Evolutionary conservation across 2,888 invertebrate species (phyloP).

Genomic region (Lepas anatifera): DNA sequence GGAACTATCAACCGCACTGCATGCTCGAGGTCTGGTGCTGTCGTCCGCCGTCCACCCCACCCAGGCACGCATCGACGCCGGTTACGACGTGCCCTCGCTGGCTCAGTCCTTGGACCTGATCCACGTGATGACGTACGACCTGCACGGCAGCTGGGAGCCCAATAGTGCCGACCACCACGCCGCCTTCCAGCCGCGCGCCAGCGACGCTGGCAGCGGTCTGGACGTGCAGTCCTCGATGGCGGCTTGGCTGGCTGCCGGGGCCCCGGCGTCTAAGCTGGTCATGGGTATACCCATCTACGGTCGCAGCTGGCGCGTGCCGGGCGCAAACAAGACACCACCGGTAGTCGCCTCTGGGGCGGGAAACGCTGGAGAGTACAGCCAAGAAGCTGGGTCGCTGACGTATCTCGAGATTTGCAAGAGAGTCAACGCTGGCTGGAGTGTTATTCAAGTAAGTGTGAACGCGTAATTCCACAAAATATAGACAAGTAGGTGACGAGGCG

Average conservation of each 20-base stretch:
- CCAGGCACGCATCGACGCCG: not conserved
- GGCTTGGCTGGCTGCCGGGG: not conserved
- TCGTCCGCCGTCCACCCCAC: slow-evolving; percentile 13
- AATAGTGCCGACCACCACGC: slow-evolving; percentile 14
- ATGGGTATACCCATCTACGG: slow-evolving; percentile 16
- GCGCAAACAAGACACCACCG: not conserved
- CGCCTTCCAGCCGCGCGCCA: not conserved
- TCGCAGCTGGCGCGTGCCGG: not conserved
- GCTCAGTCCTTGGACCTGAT: slow-evolving; percentile 13
- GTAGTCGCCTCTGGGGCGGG: slow-evolving; percentile 14
- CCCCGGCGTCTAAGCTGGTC: slow-evolving; percentile 11
- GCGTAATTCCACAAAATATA: too few relatives aligned
- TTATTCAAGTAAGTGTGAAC: not conserved
- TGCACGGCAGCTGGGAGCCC: slow-evolving; percentile 17
- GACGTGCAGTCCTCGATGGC: not conserved
- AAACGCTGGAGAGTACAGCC: slow-evolving; percentile 11
- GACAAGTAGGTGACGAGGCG: too few relatives aligned
- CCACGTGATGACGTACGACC: slow-evolving; percentile 17
- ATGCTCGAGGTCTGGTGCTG: not conserved
- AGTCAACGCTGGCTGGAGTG: slow-evolving; percentile 19
- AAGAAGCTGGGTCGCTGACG: slow-evolving; percentile 14
- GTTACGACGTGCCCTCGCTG: slow-evolving; percentile 15
- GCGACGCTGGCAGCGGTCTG: not conserved
- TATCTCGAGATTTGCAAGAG: slow-evolving; percentile 20
- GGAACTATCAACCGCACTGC: not conserved